Evolutionary conservation across 2,797 vertebrate species (phyloP), one percentile per base, ranked within the genome.

Genomic region (Salarias fasciatus): DNA sequence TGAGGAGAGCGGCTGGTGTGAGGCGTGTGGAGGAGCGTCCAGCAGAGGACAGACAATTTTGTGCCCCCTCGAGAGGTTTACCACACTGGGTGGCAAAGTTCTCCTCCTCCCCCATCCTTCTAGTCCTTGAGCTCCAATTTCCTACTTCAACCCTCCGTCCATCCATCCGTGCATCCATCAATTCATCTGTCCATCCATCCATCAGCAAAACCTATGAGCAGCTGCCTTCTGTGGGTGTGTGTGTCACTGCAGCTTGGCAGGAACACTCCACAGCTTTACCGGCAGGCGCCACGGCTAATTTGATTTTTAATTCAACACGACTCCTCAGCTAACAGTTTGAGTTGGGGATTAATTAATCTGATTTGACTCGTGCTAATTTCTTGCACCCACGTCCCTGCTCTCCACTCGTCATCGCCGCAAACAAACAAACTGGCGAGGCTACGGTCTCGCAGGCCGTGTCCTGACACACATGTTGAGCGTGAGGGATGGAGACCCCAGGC

Each of bases 241-340:
- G 84, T 90, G 87, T 90, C 82, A 87, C 72, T 71, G 69, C 41
- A 63, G 83, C 75, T 85, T 83, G 83, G 82, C 86, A 80, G 73
- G 66, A 79, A 66, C 63, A 78, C 59, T 72, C 72, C 70, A 75
- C 81, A 75, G 71, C 88, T 68, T 86, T 74, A 91, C 86, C 69
- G 70, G 79, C 85, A 86, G 84, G 80, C 82, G 63, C 86, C 82
- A 74, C 69, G 80, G 70, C 84, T 93, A 93, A 93, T 94, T 93
- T 91, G 92, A 93, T 90, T 92, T 93, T 92, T 93, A 93, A 94
- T 94, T 88, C 89, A 89, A 91, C 77, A 58, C 56, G 93, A 93
- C 91, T 92, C 79, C 82, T 86, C 56, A 15, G 82, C 85, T 92
- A 91, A 92, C 88, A 80, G 79, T 85, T 84, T 86, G 78, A 92